Conservation (phyloP, 2,797 vertebrate genomes). For the Labroides dimidiatus region DNA sequence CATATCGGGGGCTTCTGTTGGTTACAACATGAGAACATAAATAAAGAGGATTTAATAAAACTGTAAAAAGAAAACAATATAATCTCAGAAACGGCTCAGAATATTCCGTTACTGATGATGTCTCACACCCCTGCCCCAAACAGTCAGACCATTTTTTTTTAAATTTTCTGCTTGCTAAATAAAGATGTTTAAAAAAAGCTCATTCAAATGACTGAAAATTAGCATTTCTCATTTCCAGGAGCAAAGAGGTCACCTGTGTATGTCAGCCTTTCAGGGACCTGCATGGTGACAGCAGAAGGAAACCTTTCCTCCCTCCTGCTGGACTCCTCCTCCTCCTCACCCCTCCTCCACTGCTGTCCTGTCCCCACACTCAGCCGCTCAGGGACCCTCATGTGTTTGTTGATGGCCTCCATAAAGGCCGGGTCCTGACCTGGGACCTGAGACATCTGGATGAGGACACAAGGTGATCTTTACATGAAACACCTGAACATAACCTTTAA, state of each 20-base stretch:
- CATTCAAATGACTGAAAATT: too few relatives aligned
- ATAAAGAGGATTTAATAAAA: too few relatives aligned
- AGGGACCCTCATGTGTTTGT: background rate
- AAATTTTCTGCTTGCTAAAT: too few relatives aligned
- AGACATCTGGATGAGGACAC: background rate
- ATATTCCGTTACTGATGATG: too few relatives aligned
- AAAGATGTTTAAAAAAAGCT: too few relatives aligned
- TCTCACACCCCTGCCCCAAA: too few relatives aligned
- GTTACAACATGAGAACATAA: background rate
- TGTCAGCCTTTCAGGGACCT: constrained; percentile 4
- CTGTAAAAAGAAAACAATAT: too few relatives aligned
- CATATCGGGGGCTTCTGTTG: constrained; percentile 1
- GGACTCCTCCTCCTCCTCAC: background rate
- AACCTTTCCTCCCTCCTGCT: background rate
- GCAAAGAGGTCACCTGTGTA: background rate
- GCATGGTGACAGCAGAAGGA: background rate
- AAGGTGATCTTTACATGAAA: background rate
- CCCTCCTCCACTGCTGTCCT: background rate
- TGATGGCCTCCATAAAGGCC: background rate
- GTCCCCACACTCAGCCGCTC: background rate
- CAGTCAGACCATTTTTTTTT: too few relatives aligned
- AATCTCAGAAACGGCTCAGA: too few relatives aligned
- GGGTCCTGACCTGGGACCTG: background rate
- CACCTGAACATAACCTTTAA: background rate
- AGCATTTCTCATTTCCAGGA: too few relatives aligned